phyloP scores from a whole-genome alignment of 2,888 invertebrate genomes.

The Cephalotes varians region DNA sequence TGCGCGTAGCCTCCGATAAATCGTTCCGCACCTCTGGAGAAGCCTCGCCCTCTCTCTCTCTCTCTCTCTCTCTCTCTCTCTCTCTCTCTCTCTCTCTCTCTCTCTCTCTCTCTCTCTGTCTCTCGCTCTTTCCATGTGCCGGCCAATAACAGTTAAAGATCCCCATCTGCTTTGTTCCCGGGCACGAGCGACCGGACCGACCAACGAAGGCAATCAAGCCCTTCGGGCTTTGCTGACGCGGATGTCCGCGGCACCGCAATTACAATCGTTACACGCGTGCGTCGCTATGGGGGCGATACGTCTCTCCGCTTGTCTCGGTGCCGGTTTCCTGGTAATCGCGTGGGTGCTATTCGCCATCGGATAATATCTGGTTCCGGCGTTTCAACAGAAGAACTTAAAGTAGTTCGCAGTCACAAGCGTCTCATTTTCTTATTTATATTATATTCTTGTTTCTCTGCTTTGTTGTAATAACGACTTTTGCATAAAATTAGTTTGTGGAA shows the following conservation, averaged over 20 bases:
- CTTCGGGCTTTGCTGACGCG: conserved; percentile 74
- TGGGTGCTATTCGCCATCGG: conserved; percentile 3
- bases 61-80: background rate
- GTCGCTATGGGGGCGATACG: conserved; percentile 42
- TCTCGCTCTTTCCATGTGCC: conserved; percentile 10
- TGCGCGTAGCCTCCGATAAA: conserved; percentile 72
- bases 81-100: background rate
- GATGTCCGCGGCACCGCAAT: conserved; percentile 73
- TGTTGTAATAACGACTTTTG: background rate
- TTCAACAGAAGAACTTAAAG: background rate
- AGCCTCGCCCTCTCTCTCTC: background rate
- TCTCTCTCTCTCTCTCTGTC: background rate
- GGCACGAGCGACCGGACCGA: conserved; percentile 64
- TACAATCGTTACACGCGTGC: conserved; percentile 72
- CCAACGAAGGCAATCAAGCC: conserved; percentile 81
- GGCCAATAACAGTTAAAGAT: conserved; percentile 83
- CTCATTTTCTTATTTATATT: background rate
- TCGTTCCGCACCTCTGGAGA: conserved; percentile 57
- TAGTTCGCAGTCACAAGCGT: background rate
- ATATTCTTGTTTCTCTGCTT: too few relatives aligned
- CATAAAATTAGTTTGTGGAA: background rate
- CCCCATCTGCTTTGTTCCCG: conserved; percentile 82
- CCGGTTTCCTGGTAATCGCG: background rate
- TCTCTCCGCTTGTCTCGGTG: background rate
- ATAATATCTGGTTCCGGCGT: conserved; percentile 12